phyloP scores from a whole-genome alignment of 2,797 vertebrate species.

The Gymnodraco acuticeps region DNA sequence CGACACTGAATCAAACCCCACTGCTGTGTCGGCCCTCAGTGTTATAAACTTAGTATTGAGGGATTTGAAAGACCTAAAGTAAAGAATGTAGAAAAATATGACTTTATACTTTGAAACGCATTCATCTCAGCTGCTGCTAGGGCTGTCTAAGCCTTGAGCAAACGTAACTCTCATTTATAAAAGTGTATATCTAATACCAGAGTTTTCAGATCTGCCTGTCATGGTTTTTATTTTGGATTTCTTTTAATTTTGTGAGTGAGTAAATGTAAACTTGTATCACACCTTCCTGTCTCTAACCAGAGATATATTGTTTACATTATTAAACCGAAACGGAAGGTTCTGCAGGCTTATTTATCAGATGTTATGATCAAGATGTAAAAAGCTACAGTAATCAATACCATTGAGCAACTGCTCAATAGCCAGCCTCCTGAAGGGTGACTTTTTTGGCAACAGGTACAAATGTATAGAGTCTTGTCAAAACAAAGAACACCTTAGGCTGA shows the following conservation, averaged over 20 bases:
- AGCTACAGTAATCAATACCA: neutral
- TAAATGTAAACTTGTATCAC: neutral
- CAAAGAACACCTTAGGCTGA: conserved; percentile 11
- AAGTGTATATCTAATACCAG: neutral
- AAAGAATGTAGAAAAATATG: neutral
- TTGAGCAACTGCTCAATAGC: neutral
- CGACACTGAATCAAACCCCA: conserved; percentile 20
- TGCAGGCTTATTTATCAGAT: neutral
- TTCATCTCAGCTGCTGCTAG: conserved; percentile 29
- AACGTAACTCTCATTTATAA: neutral
- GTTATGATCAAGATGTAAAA: neutral
- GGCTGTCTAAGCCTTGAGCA: conserved; percentile 20
- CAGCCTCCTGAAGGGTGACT: neutral
- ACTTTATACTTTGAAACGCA: conserved; percentile 8
- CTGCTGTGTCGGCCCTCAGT: neutral
- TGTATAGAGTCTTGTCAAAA: conserved; percentile 18
- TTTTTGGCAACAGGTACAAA: neutral
- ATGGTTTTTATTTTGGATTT: too few relatives aligned
- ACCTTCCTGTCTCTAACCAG: neutral
- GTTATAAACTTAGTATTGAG: conserved; percentile 29
- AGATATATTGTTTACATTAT: neutral
- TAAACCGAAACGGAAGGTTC: neutral
- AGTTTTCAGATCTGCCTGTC: neutral
- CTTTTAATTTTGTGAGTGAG: neutral
- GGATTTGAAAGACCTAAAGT: conserved; percentile 16